Base-by-base conservation (phyloP, 23 tunicate species). In the Oikopleura dioica region DNA sequence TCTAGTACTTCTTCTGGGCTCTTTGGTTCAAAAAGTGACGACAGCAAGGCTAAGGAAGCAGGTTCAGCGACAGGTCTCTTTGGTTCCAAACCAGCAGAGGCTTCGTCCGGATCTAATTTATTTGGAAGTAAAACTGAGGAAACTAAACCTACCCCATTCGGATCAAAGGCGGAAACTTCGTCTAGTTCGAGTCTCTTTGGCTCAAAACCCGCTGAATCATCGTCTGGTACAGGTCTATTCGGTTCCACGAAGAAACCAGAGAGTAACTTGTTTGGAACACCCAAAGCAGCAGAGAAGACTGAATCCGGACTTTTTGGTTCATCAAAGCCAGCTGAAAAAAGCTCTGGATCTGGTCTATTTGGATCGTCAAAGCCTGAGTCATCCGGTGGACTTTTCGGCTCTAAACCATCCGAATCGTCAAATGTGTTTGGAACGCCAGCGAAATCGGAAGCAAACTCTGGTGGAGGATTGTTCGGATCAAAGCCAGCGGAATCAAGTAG, bases 361-460 rank as follows among this genome's bases (percentile, higher is more conserved):
- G 55, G 55, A 44, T 44, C 55, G 55, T 44, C 55, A 9, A 44
- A 44, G 55, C 55, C 55, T 9, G 55, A n/a, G n/a, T n/a, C n/a
- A n/a, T n/a, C n/a, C n/a, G n/a, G n/a, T n/a, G 55, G 55, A 9
- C 55, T 44, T 44, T 44, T 44, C 55, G 55, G 55, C 55, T 44
- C 55, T 44, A 44, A 44, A 44, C 55, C 55, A 44, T 44, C 55
- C n/a, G n/a, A n/a, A n/a, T n/a, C n/a, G n/a, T n/a, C n/a, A 28
- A 63, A 63, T 63, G 4, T 63, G 2, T 63, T 63, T 63, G 72
- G 72, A 28, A 63, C 72, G 2, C 72, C 72, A 31, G 26, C 72
- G 26, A 63, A 63, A 63, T 9, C 55, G 16, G 72, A 63, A 24
- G 16, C 55, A 44, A 44, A 44, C 55, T 44, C 55, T 9, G 55